phyloP scores from a whole-genome alignment of 2,888 invertebrate genomes.

The Acanthopleura granulata region DNA sequence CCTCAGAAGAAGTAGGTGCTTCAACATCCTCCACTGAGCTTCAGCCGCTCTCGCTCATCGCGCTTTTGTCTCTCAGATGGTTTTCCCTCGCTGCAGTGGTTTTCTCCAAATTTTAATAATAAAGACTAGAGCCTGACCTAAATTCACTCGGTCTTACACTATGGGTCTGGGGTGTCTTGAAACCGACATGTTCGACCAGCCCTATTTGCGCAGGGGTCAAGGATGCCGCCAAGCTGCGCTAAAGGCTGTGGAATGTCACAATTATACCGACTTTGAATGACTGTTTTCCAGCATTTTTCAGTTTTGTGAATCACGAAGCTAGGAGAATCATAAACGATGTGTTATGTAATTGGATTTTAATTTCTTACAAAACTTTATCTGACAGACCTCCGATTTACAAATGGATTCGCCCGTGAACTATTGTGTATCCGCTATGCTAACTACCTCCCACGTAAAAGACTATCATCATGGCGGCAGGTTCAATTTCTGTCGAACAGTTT shows the following conservation, averaged over 20 bases:
- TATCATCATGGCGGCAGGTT: constrained; percentile 52
- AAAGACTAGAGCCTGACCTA: constrained; percentile 58
- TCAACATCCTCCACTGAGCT: no score
- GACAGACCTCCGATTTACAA: not conserved
- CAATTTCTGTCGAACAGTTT: constrained; percentile 70
- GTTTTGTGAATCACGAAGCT: no score
- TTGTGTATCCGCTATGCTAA: constrained; percentile 39
- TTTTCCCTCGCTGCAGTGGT: constrained; percentile 7
- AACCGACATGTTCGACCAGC: constrained; percentile 33
- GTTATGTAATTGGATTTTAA: no score
- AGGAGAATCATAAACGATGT: no score
- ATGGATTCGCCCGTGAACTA: constrained; percentile 29
- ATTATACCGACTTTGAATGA: no score
- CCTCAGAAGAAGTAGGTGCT: no score
- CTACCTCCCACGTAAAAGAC: constrained; percentile 37
- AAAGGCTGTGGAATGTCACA: no score
- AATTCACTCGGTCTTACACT: constrained; percentile 57
- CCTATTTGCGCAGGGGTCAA: constrained; percentile 5
- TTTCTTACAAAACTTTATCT: not conserved
- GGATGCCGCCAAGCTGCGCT: not conserved
- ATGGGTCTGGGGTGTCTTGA: constrained; percentile 61
- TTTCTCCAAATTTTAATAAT: constrained; percentile 44
- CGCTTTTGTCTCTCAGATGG: not conserved
- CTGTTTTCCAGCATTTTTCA: no score
- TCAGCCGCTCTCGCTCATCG: no score